These are phyloP conservation scores for Boloria euphrosyne DNA, from an alignment of 2,888 invertebrate species.

Conservation along the genomic window DNA sequence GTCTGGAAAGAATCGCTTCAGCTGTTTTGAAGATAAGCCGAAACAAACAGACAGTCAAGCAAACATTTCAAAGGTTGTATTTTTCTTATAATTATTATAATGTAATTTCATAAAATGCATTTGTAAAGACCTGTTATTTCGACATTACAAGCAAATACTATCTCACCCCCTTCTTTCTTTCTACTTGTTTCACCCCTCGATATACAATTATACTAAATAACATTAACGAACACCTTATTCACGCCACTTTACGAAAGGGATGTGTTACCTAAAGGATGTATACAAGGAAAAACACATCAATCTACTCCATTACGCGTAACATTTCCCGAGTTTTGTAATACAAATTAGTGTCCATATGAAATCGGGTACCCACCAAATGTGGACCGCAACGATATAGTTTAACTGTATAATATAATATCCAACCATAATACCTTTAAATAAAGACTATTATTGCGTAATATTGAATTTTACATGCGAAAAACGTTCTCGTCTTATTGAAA, in stretches of 20 bases:
- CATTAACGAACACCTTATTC: background rate
- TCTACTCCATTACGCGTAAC: conserved; percentile 42
- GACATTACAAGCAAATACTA: no score
- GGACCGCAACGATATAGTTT: conserved; percentile 30
- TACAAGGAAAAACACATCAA: conserved; percentile 44
- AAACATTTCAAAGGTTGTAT: no score
- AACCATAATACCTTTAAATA: conserved; percentile 9
- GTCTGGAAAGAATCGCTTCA: no score
- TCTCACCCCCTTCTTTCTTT: no score
- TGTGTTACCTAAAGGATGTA: conserved; percentile 28
- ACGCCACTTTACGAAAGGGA: background rate
- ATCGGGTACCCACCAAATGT: conserved; percentile 42
- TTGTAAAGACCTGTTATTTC: no score
- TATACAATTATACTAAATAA: no score
- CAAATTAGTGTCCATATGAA: conserved; percentile 46
- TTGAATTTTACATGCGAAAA: conserved; percentile 28
- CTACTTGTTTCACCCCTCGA: no score
- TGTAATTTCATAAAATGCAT: no score
- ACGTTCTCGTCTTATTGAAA: conserved; percentile 8
- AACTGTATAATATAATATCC: background rate
- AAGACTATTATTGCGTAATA: conserved; percentile 18
- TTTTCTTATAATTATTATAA: no score
- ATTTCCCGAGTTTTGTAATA: conserved; percentile 41
- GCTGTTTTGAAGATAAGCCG: no score
- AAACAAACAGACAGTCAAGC: no score